Evolutionary conservation across 2,113 vertebrate genomes (phyloP).

Genomic region (Oryzias javanicus): DNA sequence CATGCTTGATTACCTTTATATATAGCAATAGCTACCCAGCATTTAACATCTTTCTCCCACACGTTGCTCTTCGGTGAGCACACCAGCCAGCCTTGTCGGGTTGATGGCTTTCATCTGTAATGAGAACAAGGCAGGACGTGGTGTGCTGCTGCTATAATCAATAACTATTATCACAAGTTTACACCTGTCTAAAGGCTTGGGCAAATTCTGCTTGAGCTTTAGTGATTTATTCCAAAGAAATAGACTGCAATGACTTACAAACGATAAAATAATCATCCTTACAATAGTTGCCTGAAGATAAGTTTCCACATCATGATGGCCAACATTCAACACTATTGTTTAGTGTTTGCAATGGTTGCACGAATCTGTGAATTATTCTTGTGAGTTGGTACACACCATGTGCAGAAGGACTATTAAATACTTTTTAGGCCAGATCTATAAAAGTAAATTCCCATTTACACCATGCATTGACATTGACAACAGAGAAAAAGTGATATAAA

Average conservation of each 20-base stretch:
- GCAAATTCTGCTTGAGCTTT: constrained; percentile 1
- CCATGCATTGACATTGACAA: too few species aligned
- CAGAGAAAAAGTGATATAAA: too few species aligned
- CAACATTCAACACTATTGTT: neutral
- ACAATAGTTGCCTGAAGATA: too few species aligned
- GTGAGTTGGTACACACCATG: too few species aligned
- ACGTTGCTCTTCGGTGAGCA: constrained; percentile 43
- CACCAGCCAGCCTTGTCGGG: constrained; percentile 15
- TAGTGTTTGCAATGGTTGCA: neutral
- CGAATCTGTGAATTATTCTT: neutral
- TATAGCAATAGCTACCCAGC: constrained; percentile 40
- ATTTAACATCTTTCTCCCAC: constrained; percentile 56
- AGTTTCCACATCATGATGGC: neutral
- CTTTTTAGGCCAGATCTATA: too few species aligned
- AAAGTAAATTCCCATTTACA: too few species aligned
- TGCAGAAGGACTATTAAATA: too few species aligned
- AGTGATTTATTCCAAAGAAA: constrained; percentile 40
- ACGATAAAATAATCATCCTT: neutral
- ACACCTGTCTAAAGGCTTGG: constrained; percentile 48
- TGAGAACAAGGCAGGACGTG: constrained; percentile 55
- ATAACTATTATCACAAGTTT: constrained; percentile 64
- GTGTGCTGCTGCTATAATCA: constrained; percentile 43
- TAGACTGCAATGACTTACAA: constrained; percentile 9
- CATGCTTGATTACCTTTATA: constrained; percentile 60
- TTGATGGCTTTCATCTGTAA: constrained; percentile 52